Evolutionary conservation across 2,797 vertebrate species (phyloP).

Genomic region (Neomorphus geoffroyi): DNA sequence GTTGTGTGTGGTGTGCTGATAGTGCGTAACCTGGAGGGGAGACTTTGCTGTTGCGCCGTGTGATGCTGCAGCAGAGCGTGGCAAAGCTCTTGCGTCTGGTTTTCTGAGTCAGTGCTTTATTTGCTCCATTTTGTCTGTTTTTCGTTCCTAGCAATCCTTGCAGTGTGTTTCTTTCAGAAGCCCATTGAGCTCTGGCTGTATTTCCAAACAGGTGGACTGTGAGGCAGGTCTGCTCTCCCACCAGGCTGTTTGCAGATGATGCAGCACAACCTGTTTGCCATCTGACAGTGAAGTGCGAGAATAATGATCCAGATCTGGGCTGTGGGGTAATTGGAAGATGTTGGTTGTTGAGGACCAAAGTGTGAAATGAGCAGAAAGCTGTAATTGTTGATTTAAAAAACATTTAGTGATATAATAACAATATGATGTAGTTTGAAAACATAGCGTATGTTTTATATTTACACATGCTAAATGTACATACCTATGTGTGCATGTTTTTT

Average conservation of each 20-base stretch:
- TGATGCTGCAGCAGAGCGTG: neutral
- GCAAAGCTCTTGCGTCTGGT: neutral
- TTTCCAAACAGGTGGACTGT: neutral
- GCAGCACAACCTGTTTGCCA: neutral
- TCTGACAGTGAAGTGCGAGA: neutral
- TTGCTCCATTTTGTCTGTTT: neutral
- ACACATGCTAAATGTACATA: neutral
- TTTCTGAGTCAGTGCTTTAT: neutral
- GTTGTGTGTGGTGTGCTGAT: neutral
- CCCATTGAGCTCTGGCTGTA: neutral
- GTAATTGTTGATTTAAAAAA: neutral
- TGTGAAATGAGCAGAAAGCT: neutral
- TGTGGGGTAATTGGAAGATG: neutral
- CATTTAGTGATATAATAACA: neutral
- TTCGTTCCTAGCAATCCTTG: neutral
- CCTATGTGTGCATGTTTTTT: neutral
- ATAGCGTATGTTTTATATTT: neutral
- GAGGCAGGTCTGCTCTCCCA: neutral
- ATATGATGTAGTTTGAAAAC: neutral
- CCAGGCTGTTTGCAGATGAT: neutral
- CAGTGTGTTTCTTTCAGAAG: neutral
- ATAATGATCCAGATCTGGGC: neutral
- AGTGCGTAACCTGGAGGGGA: rapidly evolving
- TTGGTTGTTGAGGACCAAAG: neutral
- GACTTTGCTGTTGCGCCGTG: rapidly evolving